Percentiles rank a stretch among this genome's conserved stretches.
These are phyloP conservation scores for Desoria tigrina DNA, from an alignment of 2,888 invertebrate species.

Conservation along the genomic window DNA sequence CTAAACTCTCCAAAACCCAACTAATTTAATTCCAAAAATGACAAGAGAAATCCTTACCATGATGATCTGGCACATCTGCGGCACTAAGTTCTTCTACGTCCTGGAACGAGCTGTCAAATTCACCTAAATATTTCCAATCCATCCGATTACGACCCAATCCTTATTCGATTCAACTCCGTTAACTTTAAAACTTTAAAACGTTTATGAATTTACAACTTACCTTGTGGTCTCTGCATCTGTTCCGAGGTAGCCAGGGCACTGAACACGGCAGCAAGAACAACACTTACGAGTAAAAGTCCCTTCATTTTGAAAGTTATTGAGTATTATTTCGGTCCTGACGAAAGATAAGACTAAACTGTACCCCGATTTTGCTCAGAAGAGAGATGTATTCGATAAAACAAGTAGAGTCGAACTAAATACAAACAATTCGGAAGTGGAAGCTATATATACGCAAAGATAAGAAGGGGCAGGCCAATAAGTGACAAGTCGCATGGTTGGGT, in stretches of 20 bases:
- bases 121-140: neutral
- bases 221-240: constrained; percentile 1
- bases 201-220: neutral
- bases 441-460: constrained; percentile 43
- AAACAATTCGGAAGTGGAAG: constrained; percentile 17
- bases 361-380: no score
- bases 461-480: constrained; percentile 35
- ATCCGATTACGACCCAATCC: neutral
- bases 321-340: no score
- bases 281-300: constrained; percentile 10
- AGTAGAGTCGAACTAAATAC: neutral
- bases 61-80: neutral
- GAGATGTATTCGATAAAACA: constrained; percentile 7
- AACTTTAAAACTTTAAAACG: neutral
- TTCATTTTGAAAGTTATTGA: constrained; percentile 9
- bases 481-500: constrained; percentile 21
- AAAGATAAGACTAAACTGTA: no score
- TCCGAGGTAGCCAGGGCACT: constrained; percentile 11
- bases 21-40: no score
- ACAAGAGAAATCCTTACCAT: no score
- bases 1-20: no score
- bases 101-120: constrained; percentile 2
- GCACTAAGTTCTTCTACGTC: constrained; percentile 8
- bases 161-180: no score
- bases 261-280: constrained; percentile 10